Evolutionary conservation across 2,113 vertebrate species (phyloP).

Genomic region (Campylorhamphus procurvoides): DNA sequence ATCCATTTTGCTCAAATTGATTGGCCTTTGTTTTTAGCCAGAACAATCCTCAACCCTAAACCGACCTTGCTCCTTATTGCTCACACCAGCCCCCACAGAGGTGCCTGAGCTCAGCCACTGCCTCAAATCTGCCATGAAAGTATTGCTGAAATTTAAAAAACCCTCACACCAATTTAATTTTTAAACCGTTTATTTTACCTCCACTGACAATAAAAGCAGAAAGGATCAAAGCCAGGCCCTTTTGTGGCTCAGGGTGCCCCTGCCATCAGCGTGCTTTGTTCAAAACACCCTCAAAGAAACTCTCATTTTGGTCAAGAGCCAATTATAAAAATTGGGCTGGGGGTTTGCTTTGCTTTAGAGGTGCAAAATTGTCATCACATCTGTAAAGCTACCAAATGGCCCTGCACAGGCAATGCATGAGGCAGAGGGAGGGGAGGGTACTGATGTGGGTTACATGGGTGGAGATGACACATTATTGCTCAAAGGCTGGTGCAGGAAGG

Average conservation of each 20-base stretch:
- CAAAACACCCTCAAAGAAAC: background rate
- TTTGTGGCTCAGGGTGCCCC: background rate
- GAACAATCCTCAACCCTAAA: background rate
- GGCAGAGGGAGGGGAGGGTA: background rate
- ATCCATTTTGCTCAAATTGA: background rate
- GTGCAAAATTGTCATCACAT: background rate
- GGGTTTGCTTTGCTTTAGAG: background rate
- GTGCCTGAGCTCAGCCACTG: fast-evolving
- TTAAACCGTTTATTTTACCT: conserved; percentile 17
- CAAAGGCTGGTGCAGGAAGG: background rate
- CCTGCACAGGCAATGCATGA: fast-evolving
- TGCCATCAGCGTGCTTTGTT: background rate
- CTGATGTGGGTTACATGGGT: background rate
- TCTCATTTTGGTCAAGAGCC: conserved; percentile 16
- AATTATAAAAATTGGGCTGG: conserved; percentile 7
- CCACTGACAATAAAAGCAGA: background rate
- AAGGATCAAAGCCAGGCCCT: conserved; percentile 12
- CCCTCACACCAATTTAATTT: background rate
- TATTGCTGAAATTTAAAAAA: background rate
- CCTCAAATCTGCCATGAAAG: background rate
- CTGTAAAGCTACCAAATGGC: background rate
- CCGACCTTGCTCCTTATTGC: background rate
- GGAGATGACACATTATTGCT: background rate
- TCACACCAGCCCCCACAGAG: background rate
- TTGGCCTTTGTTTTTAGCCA: background rate